phyloP scores from a whole-genome alignment of 2,113 vertebrate species.

The Pomatostomus ruficeps region DNA sequence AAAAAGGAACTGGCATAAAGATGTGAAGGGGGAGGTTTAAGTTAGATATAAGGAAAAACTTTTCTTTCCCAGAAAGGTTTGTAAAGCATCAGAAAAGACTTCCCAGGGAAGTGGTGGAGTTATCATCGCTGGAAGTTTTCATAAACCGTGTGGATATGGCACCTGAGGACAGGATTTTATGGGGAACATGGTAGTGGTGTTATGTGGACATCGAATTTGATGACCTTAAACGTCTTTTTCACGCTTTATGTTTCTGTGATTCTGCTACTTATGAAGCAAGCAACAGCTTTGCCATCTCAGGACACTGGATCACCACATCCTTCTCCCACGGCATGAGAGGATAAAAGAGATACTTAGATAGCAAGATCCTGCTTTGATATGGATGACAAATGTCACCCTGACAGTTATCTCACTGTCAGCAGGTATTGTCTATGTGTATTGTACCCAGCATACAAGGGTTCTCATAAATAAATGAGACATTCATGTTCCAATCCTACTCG shows the following conservation, averaged over 20 bases:
- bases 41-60: neutral
- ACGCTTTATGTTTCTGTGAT: neutral
- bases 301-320: neutral
- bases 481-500: neutral
- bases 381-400: neutral
- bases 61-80: neutral
- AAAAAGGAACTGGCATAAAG: neutral
- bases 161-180: neutral
- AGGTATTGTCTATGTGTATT: neutral
- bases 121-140: neutral
- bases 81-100: neutral
- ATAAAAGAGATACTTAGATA: neutral
- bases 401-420: neutral
- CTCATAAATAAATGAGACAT: neutral
- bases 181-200: no score
- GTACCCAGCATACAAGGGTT: neutral
- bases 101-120: neutral
- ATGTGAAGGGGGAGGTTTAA: neutral
- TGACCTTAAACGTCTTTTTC: neutral
- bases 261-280: neutral
- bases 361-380: neutral
- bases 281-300: neutral
- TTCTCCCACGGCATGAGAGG: neutral
- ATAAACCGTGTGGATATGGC: neutral
- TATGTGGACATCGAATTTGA: neutral